Evolutionary conservation across 2,797 vertebrate species (phyloP), one percentile per base, ranked within the genome.

Genomic region (Enoplosus armatus): DNA sequence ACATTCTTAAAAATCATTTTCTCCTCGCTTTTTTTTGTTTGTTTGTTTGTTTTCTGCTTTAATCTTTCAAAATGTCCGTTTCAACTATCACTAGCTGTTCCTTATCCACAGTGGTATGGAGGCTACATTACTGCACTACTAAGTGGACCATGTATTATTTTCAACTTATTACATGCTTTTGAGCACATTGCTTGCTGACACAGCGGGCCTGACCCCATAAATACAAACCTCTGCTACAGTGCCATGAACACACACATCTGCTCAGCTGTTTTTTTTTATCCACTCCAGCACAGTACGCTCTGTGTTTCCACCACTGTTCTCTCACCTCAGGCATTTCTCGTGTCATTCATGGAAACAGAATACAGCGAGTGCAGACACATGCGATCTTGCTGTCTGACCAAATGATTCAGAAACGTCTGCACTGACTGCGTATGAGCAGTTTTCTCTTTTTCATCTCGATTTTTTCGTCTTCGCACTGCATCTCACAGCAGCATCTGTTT

Each of bases 291-390:
- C 89, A 85, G 73, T 55, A 35, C 78, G 24, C 22, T 62, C 59
- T 81, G 67, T 89, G 76, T 89, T 73, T 82, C 70, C 58, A 59
- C 33, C 53, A 1, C 71, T 61, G 11, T 72, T 39, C 48, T 75
- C 53, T 79, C 76, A 58, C 89, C 83, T 84, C 82, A 53, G 85
- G 84, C 90, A 3, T 76, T 90, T 87, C 79, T 89, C 70, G 45
- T 88, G 84, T 81, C 79, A 55, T 62, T 55, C 39, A 43, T 53
- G 55, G 74, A 73, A 60, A 75, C 56, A 72, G 75, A 80, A 60
- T 61, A 56, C n/a, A 72, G 68, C 27, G 26, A 56, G 50, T 0
- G n/a, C 20, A 24, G 41, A 45, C 22, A 71, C 71, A 60, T 65
- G 41, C 41, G 50, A 15, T 31, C 26, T 20, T 10, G n/a, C 67